Conservation (phyloP, 2,888 invertebrate species). For the Oscheius myriophilus region DNA sequence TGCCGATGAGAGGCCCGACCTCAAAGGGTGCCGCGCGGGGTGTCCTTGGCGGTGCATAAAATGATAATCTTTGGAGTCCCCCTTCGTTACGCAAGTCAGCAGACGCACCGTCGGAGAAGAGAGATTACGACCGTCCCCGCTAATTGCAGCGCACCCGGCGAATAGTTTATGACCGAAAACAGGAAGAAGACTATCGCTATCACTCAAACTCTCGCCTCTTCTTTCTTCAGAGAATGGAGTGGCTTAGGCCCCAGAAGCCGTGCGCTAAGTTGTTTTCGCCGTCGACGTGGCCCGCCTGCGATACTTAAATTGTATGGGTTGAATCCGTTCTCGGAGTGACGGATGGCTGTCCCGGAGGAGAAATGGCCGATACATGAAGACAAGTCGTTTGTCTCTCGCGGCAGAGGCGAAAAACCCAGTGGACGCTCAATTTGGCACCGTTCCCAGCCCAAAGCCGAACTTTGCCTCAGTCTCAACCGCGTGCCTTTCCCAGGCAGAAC, state of each 20-base stretch:
- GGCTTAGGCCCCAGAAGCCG: not conserved
- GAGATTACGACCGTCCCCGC: constrained; percentile 10
- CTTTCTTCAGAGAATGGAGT: not conserved
- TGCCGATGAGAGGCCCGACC: constrained; percentile 21
- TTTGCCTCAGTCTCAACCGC: no score
- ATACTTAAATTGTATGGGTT: constrained; percentile 25
- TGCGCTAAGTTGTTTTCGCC: not conserved
- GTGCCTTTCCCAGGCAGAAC: no score
- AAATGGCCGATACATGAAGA: constrained; percentile 22
- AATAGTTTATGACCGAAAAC: not conserved
- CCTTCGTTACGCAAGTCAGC: constrained; percentile 34
- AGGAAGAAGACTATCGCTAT: no score
- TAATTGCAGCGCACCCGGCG: constrained; percentile 15
- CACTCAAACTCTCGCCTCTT: no score
- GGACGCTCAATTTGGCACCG: no score
- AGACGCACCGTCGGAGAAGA: constrained; percentile 9
- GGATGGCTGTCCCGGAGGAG: constrained; percentile 26
- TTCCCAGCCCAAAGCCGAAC: no score
- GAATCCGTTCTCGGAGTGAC: constrained; percentile 19
- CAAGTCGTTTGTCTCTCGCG: constrained; percentile 25
- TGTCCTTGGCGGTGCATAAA: constrained; percentile 42
- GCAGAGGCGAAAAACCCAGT: constrained; percentile 16
- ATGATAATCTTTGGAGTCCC: constrained; percentile 32
- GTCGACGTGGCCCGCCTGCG: constrained; percentile 3
- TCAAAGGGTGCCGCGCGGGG: constrained; percentile 26